These are phyloP conservation scores for Aurelia sp. DNA, from an alignment of 30 jellyfish, hydroid and myxozoan genomes.

Conservation along the genomic window DNA sequence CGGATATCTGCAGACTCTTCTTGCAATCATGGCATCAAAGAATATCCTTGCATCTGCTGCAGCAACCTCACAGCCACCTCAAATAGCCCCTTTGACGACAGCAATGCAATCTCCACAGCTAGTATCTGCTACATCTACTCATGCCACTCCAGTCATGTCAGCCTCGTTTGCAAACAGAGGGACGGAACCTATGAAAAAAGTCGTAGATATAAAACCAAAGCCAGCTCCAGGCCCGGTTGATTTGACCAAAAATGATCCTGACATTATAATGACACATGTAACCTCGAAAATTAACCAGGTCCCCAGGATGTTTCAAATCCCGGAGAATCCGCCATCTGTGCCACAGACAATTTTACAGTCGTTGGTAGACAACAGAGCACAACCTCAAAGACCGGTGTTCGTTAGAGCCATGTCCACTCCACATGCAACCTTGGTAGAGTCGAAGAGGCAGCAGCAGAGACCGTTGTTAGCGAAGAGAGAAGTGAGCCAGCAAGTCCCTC, in stretches of 20 bases:
- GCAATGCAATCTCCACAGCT: neutral
- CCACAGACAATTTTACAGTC: neutral
- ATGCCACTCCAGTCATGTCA: neutral
- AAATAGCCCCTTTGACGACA: neutral
- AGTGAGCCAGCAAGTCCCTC: conserved; percentile 12
- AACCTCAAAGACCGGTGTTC: conserved; percentile 5
- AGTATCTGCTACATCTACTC: conserved; percentile 10
- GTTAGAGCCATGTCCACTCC: conserved; percentile 3
- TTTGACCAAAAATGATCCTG: neutral
- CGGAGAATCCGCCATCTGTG: too few relatives aligned
- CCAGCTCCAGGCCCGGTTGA: neutral
- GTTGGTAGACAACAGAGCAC: conserved; percentile 6
- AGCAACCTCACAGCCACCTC: conserved; percentile 3
- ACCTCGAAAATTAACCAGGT: neutral
- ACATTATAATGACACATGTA: conserved; percentile 31
- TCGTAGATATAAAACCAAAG: conserved; percentile 40
- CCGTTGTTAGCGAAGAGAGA: conserved; percentile 19
- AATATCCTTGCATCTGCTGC: conserved; percentile 11
- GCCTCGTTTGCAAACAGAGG: neutral
- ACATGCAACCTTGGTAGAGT: conserved; percentile 11
- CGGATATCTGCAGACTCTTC: conserved; percentile 42
- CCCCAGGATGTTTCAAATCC: too few relatives aligned
- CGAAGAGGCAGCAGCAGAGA: conserved; percentile 4
- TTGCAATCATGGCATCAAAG: conserved; percentile 44
- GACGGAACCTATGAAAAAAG: neutral